phyloP scores from a whole-genome alignment of 2,888 invertebrate species.

The Serrognathus titanus region DNA sequence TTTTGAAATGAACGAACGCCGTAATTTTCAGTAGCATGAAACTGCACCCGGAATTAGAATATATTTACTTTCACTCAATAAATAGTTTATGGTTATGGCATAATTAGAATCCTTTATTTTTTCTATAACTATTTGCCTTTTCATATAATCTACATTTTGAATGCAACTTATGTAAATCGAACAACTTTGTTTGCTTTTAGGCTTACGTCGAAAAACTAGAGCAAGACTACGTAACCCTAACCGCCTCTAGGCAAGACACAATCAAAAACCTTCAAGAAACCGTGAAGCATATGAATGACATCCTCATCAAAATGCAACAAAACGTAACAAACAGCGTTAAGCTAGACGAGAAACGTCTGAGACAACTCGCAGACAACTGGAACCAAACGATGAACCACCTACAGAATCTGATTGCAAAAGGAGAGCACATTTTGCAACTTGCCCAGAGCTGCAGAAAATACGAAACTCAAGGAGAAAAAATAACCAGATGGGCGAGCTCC shows the following conservation, averaged over 20 bases:
- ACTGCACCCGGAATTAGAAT: too few relatives aligned
- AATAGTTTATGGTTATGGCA: too few relatives aligned
- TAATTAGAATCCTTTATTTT: background rate
- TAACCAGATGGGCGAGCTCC: constrained; percentile 23
- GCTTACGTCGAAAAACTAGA: constrained; percentile 29
- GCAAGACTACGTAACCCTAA: constrained; percentile 25
- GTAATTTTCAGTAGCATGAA: too few relatives aligned
- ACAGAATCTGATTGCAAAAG: constrained; percentile 48
- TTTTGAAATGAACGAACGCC: background rate
- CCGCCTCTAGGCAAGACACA: constrained; percentile 25
- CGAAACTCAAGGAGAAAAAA: constrained; percentile 56
- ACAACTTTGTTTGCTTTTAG: constrained; percentile 12
- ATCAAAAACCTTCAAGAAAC: constrained; percentile 29
- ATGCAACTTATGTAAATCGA: too few relatives aligned
- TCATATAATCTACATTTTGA: too few relatives aligned
- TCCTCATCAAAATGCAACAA: constrained; percentile 28
- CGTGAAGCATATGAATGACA: constrained; percentile 24
- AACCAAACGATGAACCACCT: constrained; percentile 50
- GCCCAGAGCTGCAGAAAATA: constrained; percentile 55
- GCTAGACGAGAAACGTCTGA: constrained; percentile 32
- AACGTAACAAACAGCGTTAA: constrained; percentile 31
- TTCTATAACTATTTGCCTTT: too few relatives aligned
- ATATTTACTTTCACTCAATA: background rate
- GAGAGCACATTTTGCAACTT: constrained; percentile 53
- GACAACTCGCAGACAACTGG: constrained; percentile 39